Conservation (phyloP, 2,113 vertebrate genomes). For the Semicossyphus pulcher region DNA sequence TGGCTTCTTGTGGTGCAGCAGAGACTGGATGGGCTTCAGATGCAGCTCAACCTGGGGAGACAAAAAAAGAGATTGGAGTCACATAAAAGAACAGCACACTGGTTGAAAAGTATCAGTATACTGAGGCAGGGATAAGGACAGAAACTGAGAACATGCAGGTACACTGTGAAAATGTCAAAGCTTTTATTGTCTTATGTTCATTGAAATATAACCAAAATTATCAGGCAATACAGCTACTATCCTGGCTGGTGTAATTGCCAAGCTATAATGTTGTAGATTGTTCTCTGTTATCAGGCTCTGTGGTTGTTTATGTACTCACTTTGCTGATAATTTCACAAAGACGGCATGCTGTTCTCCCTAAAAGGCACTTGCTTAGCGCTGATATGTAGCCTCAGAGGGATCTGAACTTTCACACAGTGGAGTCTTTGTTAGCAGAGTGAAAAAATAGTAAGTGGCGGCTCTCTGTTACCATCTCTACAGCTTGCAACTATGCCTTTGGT, state of each 20-base stretch:
- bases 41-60: conserved; percentile 87
- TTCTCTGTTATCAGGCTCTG: conserved; percentile 67
- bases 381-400: conserved; percentile 62
- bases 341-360: conserved; percentile 63
- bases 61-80: not conserved
- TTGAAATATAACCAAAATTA: conserved; percentile 15
- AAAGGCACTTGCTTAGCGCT: conserved; percentile 63
- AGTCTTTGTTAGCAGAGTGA: conserved; percentile 70
- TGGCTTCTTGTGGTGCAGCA: conserved; percentile 91
- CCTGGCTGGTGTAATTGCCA: conserved; percentile 39
- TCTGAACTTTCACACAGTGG: conserved; percentile 80
- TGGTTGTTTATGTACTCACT: conserved; percentile 67
- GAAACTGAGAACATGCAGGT: not conserved
- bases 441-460: conserved; percentile 27
- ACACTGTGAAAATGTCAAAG: not conserved
- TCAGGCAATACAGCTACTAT: not conserved
- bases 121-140: not conserved
- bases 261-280: conserved; percentile 44
- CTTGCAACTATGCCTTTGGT: conserved; percentile 45
- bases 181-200: conserved; percentile 32
- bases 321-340: conserved; percentile 74
- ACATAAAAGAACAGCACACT: not conserved
- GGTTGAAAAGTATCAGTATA: not conserved
- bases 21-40: conserved; percentile 92
- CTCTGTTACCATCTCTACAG: conserved; percentile 62